Evolutionary conservation across 2,113 vertebrate species (phyloP), one percentile per base, ranked within the genome.

Genomic region (Chaetops frenatus): DNA sequence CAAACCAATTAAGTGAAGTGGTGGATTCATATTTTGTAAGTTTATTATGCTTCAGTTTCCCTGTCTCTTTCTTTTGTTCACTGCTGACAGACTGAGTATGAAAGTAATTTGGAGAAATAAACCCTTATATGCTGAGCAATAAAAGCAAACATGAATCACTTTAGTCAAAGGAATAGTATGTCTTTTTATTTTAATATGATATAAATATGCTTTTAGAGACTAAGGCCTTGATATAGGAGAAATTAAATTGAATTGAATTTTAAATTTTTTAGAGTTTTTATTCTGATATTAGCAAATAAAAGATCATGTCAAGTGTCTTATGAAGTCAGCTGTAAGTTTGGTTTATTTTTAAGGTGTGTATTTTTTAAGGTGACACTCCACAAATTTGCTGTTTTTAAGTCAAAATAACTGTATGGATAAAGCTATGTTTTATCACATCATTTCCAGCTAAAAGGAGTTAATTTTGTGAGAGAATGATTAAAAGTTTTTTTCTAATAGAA

Each of bases 1-100:
- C 50, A 96, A 94, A 95, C 91, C 81, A 96, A 94, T 96, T 96
- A 97, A 97, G 66, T 73, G 61, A 92, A 94, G 33, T 38, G 10
- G 18, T 91, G 83, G 91, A 94, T 93, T 96, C 51, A 82, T 83
- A 92, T 83, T 95, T 76, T 58, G 24, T 62, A 87, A 83, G 31
- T 85, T 79, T 83, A 47, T 48, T 79, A 44, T 88, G 38, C 42
- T 88, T 90, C 53, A 78, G 23, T 80, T 78, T 91, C 56, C 54
- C 50, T 29, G 6, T 69, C 42, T 67, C n/a, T 83, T 94, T 82
- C 42, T 93, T 87, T 67, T 95, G 48, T 73, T 70, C 70, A 66
- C 18, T 61, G 19, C 80, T 88, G 85, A 96, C 92, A 71, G 45
- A 81, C 38, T 82, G 27, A 84, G 42, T 48, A 11, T 58, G 35